These are phyloP conservation scores for Tachystola acroxantha DNA, from an alignment of 2,888 invertebrate genomes.

Conservation along the genomic window DNA sequence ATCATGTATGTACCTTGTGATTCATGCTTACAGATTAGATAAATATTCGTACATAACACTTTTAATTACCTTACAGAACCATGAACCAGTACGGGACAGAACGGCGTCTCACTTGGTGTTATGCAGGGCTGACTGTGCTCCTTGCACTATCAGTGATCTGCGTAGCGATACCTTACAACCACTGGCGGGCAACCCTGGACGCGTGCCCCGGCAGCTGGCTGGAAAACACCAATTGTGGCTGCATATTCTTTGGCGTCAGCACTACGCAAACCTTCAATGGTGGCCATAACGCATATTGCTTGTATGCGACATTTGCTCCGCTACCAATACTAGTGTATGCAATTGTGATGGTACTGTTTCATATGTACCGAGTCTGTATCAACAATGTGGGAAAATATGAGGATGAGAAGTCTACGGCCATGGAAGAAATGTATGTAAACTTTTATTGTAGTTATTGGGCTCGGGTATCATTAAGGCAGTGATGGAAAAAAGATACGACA, in stretches of 20 bases:
- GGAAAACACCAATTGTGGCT: constrained; percentile 82
- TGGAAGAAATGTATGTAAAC: constrained; percentile 74
- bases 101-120: constrained; percentile 53
- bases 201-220: constrained; percentile 77
- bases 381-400: constrained; percentile 75
- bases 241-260: constrained; percentile 81
- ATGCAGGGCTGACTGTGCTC: constrained; percentile 44
- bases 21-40: no score
- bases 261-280: constrained; percentile 81
- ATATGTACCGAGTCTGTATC: constrained; percentile 83
- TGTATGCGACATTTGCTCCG: constrained; percentile 83
- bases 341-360: constrained; percentile 81
- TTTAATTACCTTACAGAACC: constrained; percentile 3
- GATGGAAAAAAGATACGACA: no score
- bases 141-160: constrained; percentile 62
- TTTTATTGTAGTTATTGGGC: no score
- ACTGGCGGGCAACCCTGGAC: constrained; percentile 83
- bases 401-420: constrained; percentile 58
- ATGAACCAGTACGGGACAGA: constrained; percentile 69
- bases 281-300: constrained; percentile 81
- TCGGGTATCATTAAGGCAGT: no score
- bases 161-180: constrained; percentile 81
- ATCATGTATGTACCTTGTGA: no score
- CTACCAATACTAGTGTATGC: constrained; percentile 80
- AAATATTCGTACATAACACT: no score